A percentile compares a stretch with the other conserved stretches of the same genome.
Evolutionary conservation across 2,888 invertebrate genomes (phyloP).

Genomic region (Octonoba sinensis): DNA sequence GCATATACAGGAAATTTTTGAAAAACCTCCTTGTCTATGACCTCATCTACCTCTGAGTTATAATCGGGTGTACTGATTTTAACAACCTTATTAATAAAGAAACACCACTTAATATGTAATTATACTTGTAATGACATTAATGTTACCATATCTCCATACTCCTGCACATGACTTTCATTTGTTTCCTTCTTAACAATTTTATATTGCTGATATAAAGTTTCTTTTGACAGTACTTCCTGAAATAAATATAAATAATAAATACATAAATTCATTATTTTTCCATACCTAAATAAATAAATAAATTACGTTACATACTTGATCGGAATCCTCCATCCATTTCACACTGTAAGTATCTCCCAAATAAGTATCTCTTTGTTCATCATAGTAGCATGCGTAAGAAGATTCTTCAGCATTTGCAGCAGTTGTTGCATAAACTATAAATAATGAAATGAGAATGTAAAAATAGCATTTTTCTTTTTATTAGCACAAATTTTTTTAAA

Average conservation of each 20-base stretch:
- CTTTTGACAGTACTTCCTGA: conserved; percentile 73
- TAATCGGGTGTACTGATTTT: too few relatives aligned
- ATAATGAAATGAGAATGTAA: conserved; percentile 29
- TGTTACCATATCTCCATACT: conserved; percentile 74
- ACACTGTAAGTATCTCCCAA: conserved; percentile 77
- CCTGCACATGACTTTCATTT: conserved; percentile 75
- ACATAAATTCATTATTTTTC: background rate
- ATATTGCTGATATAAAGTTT: conserved; percentile 75
- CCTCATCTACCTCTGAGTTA: too few relatives aligned
- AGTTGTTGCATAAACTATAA: conserved; percentile 76
- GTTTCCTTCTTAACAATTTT: conserved; percentile 74
- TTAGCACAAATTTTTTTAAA: background rate
- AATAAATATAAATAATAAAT: conserved; percentile 29
- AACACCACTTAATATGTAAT: too few relatives aligned
- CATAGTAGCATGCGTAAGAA: conserved; percentile 77
- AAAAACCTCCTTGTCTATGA: too few relatives aligned
- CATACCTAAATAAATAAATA: background rate
- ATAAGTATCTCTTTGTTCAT: conserved; percentile 73
- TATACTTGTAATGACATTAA: too few relatives aligned
- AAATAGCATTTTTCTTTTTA: too few relatives aligned
- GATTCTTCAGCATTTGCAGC: conserved; percentile 76
- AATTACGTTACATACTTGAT: conserved; percentile 33
- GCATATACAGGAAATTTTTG: too few relatives aligned
- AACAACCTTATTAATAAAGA: too few relatives aligned
- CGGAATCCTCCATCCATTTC: conserved; percentile 75